A percentile compares a stretch with the other conserved stretches of the same genome.
Evolutionary conservation across 1,140 invertebrate genomes (phyloP).

Genomic region (Papilio polytes): DNA sequence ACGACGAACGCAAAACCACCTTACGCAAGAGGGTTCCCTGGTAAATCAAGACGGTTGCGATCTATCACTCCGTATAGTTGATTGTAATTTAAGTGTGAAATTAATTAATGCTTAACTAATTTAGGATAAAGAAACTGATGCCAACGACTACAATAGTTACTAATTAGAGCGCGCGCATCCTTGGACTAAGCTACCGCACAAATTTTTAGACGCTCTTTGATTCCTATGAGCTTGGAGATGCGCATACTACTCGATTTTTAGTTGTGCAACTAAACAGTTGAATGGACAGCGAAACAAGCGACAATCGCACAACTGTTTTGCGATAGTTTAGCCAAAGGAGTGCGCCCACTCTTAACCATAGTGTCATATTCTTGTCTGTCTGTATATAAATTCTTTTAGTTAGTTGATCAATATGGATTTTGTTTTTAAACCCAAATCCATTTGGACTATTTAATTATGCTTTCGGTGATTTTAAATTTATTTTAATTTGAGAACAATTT

Average conservation of each 20-base stretch:
- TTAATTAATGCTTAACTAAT: not conserved
- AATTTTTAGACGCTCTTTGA: too few relatives aligned
- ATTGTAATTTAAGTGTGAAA: constrained; percentile 38
- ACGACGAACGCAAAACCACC: constrained; percentile 93
- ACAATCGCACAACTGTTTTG: too few relatives aligned
- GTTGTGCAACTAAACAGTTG: too few relatives aligned
- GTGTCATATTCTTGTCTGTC: constrained; percentile 38
- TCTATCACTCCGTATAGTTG: constrained; percentile 68
- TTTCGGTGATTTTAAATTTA: constrained; percentile 1
- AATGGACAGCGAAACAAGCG: too few relatives aligned
- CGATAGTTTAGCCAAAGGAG: too few relatives aligned
- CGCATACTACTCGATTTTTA: too few relatives aligned
- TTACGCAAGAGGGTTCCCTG: constrained; percentile 92
- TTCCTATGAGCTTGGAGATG: too few relatives aligned
- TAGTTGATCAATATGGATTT: not conserved
- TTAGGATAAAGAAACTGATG: constrained; percentile 21
- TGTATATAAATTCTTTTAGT: constrained; percentile 20
- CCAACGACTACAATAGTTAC: constrained; percentile 25
- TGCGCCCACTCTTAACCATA: not conserved
- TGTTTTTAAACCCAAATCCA: not conserved
- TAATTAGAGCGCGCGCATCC: not conserved
- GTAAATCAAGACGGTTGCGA: constrained; percentile 81
- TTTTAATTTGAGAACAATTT: not conserved
- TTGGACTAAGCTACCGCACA: too few relatives aligned
- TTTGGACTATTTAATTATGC: too few relatives aligned